phyloP scores from a whole-genome alignment of 2,888 invertebrate genomes.

The Patella caerulea region DNA sequence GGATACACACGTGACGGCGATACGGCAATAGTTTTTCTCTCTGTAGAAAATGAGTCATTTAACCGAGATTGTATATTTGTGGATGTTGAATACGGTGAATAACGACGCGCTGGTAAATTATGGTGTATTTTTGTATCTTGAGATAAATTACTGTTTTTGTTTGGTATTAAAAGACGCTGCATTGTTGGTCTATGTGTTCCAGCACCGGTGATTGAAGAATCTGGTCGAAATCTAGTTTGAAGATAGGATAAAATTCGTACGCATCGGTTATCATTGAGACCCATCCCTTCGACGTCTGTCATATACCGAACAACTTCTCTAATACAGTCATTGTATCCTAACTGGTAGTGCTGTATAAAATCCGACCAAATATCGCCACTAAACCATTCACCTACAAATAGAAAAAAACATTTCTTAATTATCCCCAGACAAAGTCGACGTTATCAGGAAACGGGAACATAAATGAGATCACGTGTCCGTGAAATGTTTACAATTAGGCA shows the following conservation, averaged over 20 bases:
- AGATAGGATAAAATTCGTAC: conserved; percentile 42
- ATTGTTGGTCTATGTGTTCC: too few relatives aligned
- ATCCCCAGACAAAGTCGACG: neutral
- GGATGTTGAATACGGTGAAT: too few relatives aligned
- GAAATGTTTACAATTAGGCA: neutral
- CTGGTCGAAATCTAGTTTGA: conserved; percentile 34
- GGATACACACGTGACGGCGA: too few relatives aligned
- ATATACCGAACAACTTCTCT: conserved; percentile 44
- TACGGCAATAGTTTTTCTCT: too few relatives aligned
- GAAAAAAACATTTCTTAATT: neutral
- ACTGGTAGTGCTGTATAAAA: conserved; percentile 47
- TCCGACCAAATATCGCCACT: conserved; percentile 44
- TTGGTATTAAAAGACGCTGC: too few relatives aligned
- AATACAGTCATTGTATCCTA: conserved; percentile 48
- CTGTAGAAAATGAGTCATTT: too few relatives aligned
- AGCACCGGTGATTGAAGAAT: too few relatives aligned
- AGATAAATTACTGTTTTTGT: too few relatives aligned
- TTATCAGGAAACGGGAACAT: neutral
- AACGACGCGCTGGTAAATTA: too few relatives aligned
- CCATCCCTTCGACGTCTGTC: conserved; percentile 42
- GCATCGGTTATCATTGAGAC: conserved; percentile 35
- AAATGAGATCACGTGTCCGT: too few relatives aligned
- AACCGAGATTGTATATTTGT: too few relatives aligned
- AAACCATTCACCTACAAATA: conserved; percentile 43
- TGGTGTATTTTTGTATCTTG: too few relatives aligned